These are phyloP conservation scores for Sepiola atlantica DNA, from an alignment of 2,888 invertebrate genomes.

Conservation along the genomic window DNA sequence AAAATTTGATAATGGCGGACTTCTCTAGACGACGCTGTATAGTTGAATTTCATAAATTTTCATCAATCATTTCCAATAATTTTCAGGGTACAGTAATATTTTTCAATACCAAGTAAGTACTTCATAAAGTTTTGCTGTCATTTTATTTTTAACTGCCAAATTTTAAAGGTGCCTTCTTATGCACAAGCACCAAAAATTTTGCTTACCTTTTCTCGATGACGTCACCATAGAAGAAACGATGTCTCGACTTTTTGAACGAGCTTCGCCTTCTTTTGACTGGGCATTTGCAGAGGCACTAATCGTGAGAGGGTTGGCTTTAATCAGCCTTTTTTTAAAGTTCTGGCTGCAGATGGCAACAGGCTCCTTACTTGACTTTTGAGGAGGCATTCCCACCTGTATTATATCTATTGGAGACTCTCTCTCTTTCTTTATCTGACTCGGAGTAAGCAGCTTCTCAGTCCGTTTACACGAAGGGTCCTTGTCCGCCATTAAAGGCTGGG, in stretches of 20 bases:
- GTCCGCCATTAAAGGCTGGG: not conserved
- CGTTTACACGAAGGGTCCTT: not conserved
- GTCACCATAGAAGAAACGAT: not conserved
- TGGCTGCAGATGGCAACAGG: not conserved
- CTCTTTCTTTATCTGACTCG: slow-evolving; percentile 23
- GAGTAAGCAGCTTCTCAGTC: not conserved
- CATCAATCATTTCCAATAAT: too few species aligned
- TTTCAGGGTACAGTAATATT: too few species aligned
- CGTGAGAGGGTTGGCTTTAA: not conserved
- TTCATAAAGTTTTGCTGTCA: too few species aligned
- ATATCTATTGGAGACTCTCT: not conserved
- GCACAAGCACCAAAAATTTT: not conserved
- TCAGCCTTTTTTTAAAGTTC: not conserved
- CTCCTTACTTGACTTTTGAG: not conserved
- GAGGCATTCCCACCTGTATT: not conserved
- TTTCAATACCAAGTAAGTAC: too few species aligned
- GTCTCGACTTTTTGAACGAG: not conserved
- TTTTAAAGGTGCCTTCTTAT: too few species aligned
- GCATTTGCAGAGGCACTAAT: not conserved
- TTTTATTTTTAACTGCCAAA: too few species aligned
- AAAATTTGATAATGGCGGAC: too few species aligned
- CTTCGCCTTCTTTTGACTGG: not conserved
- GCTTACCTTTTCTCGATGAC: not conserved
- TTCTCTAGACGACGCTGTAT: too few species aligned
- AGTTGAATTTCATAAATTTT: too few species aligned